Conservation (phyloP, 1,140 invertebrate species). For the Campodea augens region DNA sequence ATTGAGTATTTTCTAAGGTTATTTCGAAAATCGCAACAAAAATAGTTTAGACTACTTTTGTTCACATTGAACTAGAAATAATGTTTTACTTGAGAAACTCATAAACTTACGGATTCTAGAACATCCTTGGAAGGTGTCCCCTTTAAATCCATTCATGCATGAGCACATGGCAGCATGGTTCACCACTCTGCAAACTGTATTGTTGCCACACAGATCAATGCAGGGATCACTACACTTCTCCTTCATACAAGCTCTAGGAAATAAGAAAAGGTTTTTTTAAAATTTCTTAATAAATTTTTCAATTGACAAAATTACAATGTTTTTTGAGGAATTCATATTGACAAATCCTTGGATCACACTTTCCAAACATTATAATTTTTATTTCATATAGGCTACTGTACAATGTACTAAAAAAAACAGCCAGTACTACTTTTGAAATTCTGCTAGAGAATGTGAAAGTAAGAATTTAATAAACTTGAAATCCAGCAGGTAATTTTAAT, state of each 20-base stretch:
- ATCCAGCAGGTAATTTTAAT: too few relatives aligned
- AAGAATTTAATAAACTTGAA: too few relatives aligned
- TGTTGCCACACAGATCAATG: slow-evolving; percentile 46
- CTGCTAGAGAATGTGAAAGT: too few relatives aligned
- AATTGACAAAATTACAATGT: slow-evolving; percentile 46
- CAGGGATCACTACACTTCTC: slow-evolving; percentile 52
- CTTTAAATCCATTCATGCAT: slow-evolving; percentile 48
- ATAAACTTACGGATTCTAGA: not conserved
- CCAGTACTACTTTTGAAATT: too few relatives aligned
- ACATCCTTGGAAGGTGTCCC: slow-evolving; percentile 22
- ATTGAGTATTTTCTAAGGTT: too few relatives aligned
- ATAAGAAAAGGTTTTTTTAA: too few relatives aligned
- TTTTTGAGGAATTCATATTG: slow-evolving; percentile 52
- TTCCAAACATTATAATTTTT: slow-evolving; percentile 33
- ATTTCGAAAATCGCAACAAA: too few relatives aligned
- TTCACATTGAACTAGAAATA: too few relatives aligned
- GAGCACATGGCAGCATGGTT: slow-evolving; percentile 52
- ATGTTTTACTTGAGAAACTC: too few relatives aligned
- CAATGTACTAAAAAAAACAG: too few relatives aligned
- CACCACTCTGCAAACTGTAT: slow-evolving; percentile 55
- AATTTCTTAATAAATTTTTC: too few relatives aligned
- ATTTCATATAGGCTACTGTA: slow-evolving; percentile 20
- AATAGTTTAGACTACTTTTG: too few relatives aligned
- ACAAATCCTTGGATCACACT: slow-evolving; percentile 51
- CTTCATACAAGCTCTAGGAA: slow-evolving; percentile 43